Conservation (phyloP, 2,113 vertebrate species). For the Gobius niger region DNA sequence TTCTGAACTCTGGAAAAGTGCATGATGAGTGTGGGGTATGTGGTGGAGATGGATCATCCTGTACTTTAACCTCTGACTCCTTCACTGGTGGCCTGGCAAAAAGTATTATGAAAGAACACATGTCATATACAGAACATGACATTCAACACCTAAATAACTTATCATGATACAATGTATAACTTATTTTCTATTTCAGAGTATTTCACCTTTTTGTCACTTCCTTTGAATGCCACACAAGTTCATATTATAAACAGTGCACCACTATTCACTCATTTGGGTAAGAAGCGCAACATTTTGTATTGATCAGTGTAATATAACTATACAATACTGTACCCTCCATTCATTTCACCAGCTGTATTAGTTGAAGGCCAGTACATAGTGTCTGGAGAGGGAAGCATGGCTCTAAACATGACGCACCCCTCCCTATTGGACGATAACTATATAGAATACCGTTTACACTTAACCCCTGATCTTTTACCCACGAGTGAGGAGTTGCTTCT, state of each 20-base stretch:
- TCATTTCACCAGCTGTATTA: slow-evolving; percentile 76
- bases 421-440: slow-evolving; percentile 84
- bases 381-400: slow-evolving; percentile 78
- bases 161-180: neutral
- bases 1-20: slow-evolving; percentile 80
- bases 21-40: slow-evolving; percentile 86
- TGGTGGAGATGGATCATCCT: slow-evolving; percentile 85
- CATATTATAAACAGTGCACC: slow-evolving; percentile 82
- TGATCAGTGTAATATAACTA: neutral
- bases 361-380: slow-evolving; percentile 79
- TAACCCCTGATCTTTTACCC: slow-evolving; percentile 84
- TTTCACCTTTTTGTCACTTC: slow-evolving; percentile 83
- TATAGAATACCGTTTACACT: slow-evolving; percentile 80
- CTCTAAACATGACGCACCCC: slow-evolving; percentile 80
- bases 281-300: slow-evolving; percentile 41
- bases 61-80: slow-evolving; percentile 74
- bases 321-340: neutral
- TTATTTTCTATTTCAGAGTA: slow-evolving; percentile 81
- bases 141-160: neutral
- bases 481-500: slow-evolving; percentile 82
- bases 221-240: slow-evolving; percentile 79
- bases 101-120: slow-evolving; percentile 72
- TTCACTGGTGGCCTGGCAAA: slow-evolving; percentile 80
- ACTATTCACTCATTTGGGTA: slow-evolving; percentile 93
- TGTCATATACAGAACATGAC: neutral